Evolutionary conservation across 2,888 invertebrate genomes (phyloP), one percentile per base, ranked within the genome.

Genomic region (Microctonus aethiopoides): DNA sequence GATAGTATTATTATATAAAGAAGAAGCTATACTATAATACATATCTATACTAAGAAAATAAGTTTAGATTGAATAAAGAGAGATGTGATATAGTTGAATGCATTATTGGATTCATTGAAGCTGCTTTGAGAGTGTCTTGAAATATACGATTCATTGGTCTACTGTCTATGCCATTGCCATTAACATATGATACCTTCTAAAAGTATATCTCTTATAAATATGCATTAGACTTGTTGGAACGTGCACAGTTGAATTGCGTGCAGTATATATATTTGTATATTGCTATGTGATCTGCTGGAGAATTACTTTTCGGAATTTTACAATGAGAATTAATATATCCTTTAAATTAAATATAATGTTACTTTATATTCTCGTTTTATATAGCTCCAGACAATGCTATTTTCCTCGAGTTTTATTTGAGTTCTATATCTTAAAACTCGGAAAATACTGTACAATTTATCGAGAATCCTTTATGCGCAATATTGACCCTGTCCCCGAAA

Each of bases 401-500:
- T 26, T 26, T 6, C 26, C n/a, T 24, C 11, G 41, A 41, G 6
- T n/a, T 41, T n/a, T 11, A 32, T 54, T 24, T 7, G 34, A 56
- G 36, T 65, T 65, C 24, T 65, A 39, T 24, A 24, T 39, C 34
- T 56, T 54, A 16, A 22, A 39, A n/a, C n/a, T n/a, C n/a, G n/a
- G n/a, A 10, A 29, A 46, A 20, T n/a, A 46, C 16, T 20, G 46
- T 46, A 9, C 61, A 59, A 70, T 70, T 70, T 56, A 70, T 66
- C 36, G 66, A 61, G 24, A 13, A 54, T 54, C 46, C 52, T 46
- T 46, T 62, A 6, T 46, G 6, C 41, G 64, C 75, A 69, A 75
- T 75, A 78, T 77, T 73, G 29, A 29, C 29, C 29, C 7, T 7
- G 29, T 7, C 7, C 62, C 68, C 67, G 68, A 75, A 74, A 74